Percentiles rank a stretch among this genome's conserved stretches.
Conservation (phyloP, 1,140 invertebrate species). For the Spodoptera frugiperda region DNA sequence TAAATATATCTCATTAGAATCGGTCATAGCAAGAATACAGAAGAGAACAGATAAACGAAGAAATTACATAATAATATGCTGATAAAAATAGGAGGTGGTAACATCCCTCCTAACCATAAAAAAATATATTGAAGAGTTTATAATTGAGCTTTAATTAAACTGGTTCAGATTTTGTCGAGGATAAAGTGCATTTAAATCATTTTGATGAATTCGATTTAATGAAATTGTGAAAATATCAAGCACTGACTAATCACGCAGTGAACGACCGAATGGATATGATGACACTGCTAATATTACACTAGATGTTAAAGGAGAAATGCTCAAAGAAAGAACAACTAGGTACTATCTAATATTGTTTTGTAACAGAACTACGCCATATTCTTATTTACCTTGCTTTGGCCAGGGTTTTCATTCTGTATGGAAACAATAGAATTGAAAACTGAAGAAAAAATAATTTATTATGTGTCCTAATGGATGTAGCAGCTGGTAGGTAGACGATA, state of each 20-base stretch:
- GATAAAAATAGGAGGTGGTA: too few species aligned
- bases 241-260: background rate
- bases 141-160: too few species aligned
- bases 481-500: background rate
- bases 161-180: too few species aligned
- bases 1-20: background rate
- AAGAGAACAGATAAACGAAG: too few species aligned
- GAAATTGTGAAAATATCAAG: background rate
- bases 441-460: background rate
- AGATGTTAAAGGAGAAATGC: too few species aligned
- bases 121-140: too few species aligned
- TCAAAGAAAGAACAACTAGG: background rate
- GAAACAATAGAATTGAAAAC: conserved; percentile 34
- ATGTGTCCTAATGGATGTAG: background rate
- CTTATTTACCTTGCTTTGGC: conserved; percentile 67
- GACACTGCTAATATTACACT: conserved; percentile 8
- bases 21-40: background rate
- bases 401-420: conserved; percentile 62
- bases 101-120: too few species aligned
- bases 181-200: too few species aligned
- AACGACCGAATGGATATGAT: background rate
- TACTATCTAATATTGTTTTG: conserved; percentile 7
- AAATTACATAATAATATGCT: too few species aligned
- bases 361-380: background rate
- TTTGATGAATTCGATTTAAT: background rate